Base-by-base conservation (phyloP, 2,113 vertebrate genomes). In the Fregetta grallaria region DNA sequence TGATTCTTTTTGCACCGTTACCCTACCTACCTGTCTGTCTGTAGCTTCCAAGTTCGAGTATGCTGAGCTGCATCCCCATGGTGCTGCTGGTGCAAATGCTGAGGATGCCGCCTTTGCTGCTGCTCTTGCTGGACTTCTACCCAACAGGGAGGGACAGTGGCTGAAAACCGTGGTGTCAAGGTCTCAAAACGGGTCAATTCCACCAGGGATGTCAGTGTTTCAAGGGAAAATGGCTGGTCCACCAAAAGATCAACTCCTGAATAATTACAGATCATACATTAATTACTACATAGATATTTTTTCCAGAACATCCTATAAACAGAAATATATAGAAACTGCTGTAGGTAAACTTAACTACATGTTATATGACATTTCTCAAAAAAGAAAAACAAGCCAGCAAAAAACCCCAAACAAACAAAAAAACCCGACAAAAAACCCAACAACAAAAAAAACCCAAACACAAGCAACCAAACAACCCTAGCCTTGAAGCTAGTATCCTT, bases 51-150 rank as follows among this genome's bases (percentile, higher is more conserved):
- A 16, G 99, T 99, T 29, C 99, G 98, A 15, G 99, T 99, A 81
- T 99, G 99, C 88, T 99, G 99, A 23, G 99, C 99, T 58, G 99
- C 99, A 73, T 99, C 99, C 27, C 99, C 99, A 3, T 99, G 99
- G 96, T 99, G 99, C 75, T 99, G 99, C 97, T 99, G 99, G 97
- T 99, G 99, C 75, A 99, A 96, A 71, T 99, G 99, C 77, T 99
- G 99, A 3, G 99, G 99, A 90, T 99, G 99, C 12, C 99, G 97
- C 40, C 99, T 98, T 80, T 99, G 99, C 95, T 99, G 99, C 96
- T 99, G 99, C 95, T 99, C 99, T 95, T 99, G 99, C 86, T 99
- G 99, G 5, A 99, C 99, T 97, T 99, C 99, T 59, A 99, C 99
- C 99, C 99, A 99, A 86, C 99, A 99, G 0, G 99, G 99, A 22